These are phyloP conservation scores for Drosophila incognita DNA, from an alignment of 2,888 invertebrate genomes.

Conservation along the genomic window DNA sequence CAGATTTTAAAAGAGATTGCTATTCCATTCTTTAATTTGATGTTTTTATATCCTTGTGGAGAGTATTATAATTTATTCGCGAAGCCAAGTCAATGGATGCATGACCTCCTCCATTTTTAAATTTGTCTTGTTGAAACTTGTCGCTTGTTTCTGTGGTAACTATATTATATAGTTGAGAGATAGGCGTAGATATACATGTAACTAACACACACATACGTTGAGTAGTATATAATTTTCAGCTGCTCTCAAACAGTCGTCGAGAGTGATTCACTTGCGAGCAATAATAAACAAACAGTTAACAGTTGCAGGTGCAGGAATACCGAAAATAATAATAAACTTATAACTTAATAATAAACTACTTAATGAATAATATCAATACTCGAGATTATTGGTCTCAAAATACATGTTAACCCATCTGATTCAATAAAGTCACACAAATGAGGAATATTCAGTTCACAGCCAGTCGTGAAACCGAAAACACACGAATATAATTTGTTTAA, in stretches of 20 bases:
- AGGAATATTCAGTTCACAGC: neutral
- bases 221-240: neutral
- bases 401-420: neutral
- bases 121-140: neutral
- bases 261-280: neutral
- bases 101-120: neutral
- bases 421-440: neutral
- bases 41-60: too few species aligned
- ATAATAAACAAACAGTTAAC: neutral
- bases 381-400: neutral
- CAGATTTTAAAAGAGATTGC: too few species aligned
- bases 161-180: neutral
- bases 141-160: neutral
- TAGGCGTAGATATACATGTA: neutral
- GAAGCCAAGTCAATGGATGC: neutral
- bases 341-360: neutral
- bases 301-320: neutral
- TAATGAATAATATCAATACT: neutral
- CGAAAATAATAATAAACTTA: neutral
- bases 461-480: neutral
- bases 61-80: too few species aligned
- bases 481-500: neutral
- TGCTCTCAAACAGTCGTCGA: neutral
- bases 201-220: neutral
- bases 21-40: too few species aligned